Evolutionary conservation across 2,113 vertebrate species (phyloP), one percentile per base, ranked within the genome.

Genomic region (Gymnocephalus cernua): DNA sequence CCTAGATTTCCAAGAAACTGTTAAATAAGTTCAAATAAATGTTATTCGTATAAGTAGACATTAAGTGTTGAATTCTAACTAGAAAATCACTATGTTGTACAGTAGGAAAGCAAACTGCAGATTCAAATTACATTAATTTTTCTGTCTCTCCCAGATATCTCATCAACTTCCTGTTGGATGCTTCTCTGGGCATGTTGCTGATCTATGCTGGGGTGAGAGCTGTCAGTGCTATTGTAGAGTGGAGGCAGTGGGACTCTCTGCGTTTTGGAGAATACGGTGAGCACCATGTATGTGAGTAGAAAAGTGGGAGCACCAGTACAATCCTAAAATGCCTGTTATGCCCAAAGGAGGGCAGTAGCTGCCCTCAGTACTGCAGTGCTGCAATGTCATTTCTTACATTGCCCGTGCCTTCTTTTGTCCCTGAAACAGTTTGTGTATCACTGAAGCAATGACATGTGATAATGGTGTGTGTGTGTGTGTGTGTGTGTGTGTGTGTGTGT

Each of bases 181-280:
- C 98, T 65, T 97, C 97, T 0, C 90, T 99, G 85, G 98, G 98
- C 61, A 99, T 99, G 98, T 94, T 99, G 89, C 94, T 99, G 7
- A 99, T 99, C 95, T 99, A 99, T 19, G 94, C 94, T 1, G 98
- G 98, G 0, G 96, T 99, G 54, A 95, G 96, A 6, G 95, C 94
- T 0, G 95, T 99, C 88, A 97, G 97, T 56, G 96, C 95, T 82
- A 70, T 99, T 58, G 98, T 99, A 66, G 98, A 99, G 73, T 98
- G 98, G 97, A 95, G 96, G 87, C 98, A 98, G 88, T 99, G 98
- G 98, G 97, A 99, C 4, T 96, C 97, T 59, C 94, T 99, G 66
- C 98, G 98, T 44, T 99, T 99, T 41, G 98, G 98, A 67, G 98
- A 99, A 95, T 99, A 99, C 1, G 98, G 98, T 99, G 94, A 96